Evolutionary conservation across 2,888 invertebrate genomes (phyloP), one percentile per base, ranked within the genome.

Genomic region (Dromius quadrimaculatus): DNA sequence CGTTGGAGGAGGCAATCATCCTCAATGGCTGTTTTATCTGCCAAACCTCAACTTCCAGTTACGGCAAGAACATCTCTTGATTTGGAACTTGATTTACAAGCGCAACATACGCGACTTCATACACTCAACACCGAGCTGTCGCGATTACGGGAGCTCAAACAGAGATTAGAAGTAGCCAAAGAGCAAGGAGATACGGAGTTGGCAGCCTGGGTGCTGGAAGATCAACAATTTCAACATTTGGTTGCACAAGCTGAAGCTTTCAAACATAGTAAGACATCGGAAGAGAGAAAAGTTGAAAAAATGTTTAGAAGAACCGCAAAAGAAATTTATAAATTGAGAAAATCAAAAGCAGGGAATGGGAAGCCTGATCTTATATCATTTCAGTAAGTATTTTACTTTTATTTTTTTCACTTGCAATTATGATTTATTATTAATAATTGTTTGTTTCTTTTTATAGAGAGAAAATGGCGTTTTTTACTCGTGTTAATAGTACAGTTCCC

Each of bases 401-500:
- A 15, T 63, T 57, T 5, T 15, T 8, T 57, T 11, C 23, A 32
- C 9, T 47, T n/a, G n/a, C 28, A 47, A 6, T 6, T 36, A 54
- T 11, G 17, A 41, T 38, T 15, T 5, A 23, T 41, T 36, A 50
- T 50, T 45, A 36, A 1, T 6, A 41, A 17, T 22, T 71, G 41
- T 11, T 22, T 73, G 74, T n/a, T 76, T 73, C 76, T 76, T 75
- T 79, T 85, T 85, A 23, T 85, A 97, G 97, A 85, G 96, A 97
- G 84, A 97, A 97, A 84, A 96, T 97, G 92, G 95, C 95, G 41
- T 97, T 97, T 85, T 97, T 97, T 83, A 96, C 95, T 0, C 89
- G 92, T 76, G 88, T 90, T 74, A 92, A 91, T 76, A 83, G 90
- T 28, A 90, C 88, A 72, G 90, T 94, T 77, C 93, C 94, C 69